Conservation (phyloP, 2,113 vertebrate genomes). For the Chloropsis cyanopogon region DNA sequence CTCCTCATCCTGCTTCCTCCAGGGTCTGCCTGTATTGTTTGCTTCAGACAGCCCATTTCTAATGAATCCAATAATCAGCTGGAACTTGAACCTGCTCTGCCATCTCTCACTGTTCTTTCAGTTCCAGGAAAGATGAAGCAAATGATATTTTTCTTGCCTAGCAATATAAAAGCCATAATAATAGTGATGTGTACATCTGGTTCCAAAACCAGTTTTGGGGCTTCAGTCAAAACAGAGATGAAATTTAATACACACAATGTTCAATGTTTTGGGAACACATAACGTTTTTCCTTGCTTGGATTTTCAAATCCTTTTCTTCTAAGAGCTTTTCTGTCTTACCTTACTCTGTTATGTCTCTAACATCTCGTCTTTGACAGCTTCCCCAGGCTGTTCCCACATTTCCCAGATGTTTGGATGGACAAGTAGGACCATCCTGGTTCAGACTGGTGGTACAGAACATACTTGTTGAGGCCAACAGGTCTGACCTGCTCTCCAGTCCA, state of each 20-base stretch:
- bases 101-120: constrained; percentile 20
- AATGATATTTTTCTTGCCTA: constrained; percentile 18
- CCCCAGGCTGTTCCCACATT: background rate
- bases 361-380: background rate
- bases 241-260: constrained; percentile 18
- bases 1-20: background rate
- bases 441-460: background rate
- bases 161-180: constrained; percentile 36
- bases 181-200: constrained; percentile 19
- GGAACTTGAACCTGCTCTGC: constrained; percentile 10
- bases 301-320: background rate
- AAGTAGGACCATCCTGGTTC: background rate
- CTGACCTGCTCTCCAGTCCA: background rate
- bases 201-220: constrained; percentile 36
- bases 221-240: constrained; percentile 36
- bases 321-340: background rate
- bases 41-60: constrained; percentile 6
- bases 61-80: constrained; percentile 20
- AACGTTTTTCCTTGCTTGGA: background rate
- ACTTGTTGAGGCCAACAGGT: background rate
- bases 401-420: background rate
- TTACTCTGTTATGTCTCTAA: background rate
- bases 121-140: constrained; percentile 39
- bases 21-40: background rate
- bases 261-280: background rate